A percentile compares a stretch with the other conserved stretches of the same genome.
Conservation (phyloP, 2,113 vertebrate genomes). For the Columbina picui region DNA sequence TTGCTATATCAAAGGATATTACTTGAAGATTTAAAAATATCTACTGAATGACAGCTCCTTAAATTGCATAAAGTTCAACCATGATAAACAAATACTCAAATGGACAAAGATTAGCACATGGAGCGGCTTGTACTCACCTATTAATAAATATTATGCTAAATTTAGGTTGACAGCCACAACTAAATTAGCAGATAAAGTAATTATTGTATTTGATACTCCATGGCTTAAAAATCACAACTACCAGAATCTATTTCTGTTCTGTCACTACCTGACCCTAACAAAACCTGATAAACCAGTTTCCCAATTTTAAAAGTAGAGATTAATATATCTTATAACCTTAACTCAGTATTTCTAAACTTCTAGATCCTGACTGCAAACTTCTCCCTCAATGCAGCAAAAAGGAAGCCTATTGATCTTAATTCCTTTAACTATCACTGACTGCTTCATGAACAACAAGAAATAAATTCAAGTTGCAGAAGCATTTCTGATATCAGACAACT, state of each 20-base stretch:
- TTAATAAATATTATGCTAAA: neutral
- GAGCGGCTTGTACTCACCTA: slow-evolving; percentile 24
- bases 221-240: neutral
- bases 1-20: neutral
- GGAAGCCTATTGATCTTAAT: neutral
- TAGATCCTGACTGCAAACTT: neutral
- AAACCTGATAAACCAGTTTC: neutral
- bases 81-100: slow-evolving; percentile 57
- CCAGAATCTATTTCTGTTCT: neutral
- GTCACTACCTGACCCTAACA: neutral
- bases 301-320: neutral
- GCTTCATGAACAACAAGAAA: neutral
- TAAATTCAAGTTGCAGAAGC: neutral
- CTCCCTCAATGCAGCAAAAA: neutral
- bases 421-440: neutral
- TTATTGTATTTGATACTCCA: neutral
- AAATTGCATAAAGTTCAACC: slow-evolving; percentile 56
- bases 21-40: neutral
- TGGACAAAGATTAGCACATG: slow-evolving; percentile 4
- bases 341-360: neutral
- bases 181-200: slow-evolving; percentile 5
- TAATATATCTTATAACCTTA: neutral
- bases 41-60: slow-evolving; percentile 40
- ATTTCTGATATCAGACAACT: neutral
- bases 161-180: slow-evolving; percentile 11